Percentiles rank a stretch among this genome's conserved stretches.
Conservation (phyloP, 2,113 vertebrate genomes). For the Xenopus tropicalis region DNA sequence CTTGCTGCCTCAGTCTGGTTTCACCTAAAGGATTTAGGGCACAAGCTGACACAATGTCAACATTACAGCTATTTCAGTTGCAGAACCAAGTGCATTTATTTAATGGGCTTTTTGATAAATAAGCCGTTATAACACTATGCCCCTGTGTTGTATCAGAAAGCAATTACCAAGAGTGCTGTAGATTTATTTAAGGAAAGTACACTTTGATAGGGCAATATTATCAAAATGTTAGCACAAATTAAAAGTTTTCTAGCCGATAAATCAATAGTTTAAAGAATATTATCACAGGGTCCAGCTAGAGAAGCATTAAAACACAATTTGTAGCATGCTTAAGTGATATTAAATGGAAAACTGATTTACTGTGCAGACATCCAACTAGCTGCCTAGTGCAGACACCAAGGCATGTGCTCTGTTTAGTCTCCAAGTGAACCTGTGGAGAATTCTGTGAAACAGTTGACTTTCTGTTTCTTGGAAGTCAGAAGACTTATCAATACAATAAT, state of each 20-base stretch:
- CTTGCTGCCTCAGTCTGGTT: background rate
- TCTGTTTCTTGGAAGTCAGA: background rate
- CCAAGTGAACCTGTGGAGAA: background rate
- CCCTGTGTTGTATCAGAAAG: background rate
- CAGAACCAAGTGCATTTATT: background rate
- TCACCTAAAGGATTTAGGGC: background rate
- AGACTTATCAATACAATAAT: too few relatives aligned
- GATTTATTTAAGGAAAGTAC: background rate
- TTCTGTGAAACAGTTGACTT: background rate
- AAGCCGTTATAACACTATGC: background rate
- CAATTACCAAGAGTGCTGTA: background rate
- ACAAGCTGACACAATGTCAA: background rate
- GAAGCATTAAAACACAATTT: conserved; percentile 1
- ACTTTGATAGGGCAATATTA: too few relatives aligned
- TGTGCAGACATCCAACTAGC: background rate
- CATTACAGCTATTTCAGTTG: background rate
- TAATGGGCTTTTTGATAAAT: background rate
- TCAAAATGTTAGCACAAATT: too few relatives aligned
- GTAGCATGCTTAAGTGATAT: background rate
- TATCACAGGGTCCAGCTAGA: background rate
- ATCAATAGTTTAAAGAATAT: too few relatives aligned
- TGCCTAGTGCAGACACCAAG: background rate
- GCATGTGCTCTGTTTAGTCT: background rate
- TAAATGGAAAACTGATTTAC: background rate
- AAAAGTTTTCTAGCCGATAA: too few relatives aligned